These are phyloP conservation scores for Raillietiella orientalis DNA, from an alignment of 2,888 invertebrate species.

Conservation along the genomic window DNA sequence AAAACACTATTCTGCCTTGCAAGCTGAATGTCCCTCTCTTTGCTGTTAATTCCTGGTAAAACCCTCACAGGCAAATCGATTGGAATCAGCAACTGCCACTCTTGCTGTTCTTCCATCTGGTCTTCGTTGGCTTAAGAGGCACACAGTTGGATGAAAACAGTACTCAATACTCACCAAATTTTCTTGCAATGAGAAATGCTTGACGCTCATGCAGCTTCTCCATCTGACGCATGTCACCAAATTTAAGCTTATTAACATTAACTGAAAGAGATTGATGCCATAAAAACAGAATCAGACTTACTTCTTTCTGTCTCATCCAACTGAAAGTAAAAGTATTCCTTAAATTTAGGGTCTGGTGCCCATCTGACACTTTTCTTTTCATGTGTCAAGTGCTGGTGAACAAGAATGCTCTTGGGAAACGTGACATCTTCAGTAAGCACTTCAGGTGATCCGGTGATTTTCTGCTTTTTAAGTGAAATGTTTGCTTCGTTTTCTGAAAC, in stretches of 20 bases:
- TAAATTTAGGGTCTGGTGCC: constrained; percentile 42
- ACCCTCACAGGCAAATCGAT: constrained; percentile 18
- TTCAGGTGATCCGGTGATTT: no score
- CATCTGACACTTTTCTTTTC: constrained; percentile 48
- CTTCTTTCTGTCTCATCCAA: constrained; percentile 69
- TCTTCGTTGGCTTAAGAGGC: no score
- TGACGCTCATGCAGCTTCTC: constrained; percentile 58
- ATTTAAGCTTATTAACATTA: constrained; percentile 57
- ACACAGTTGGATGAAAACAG: no score
- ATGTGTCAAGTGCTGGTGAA: constrained; percentile 25
- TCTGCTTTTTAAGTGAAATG: no score
- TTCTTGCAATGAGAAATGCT: constrained; percentile 39
- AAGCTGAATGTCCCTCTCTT: constrained; percentile 55
- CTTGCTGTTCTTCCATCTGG: constrained; percentile 43
- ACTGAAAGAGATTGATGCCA: constrained; percentile 17
- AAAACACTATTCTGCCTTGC: constrained; percentile 53
- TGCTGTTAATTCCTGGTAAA: constrained; percentile 34
- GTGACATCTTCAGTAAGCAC: no score
- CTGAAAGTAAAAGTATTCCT: constrained; percentile 61
- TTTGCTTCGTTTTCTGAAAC: no score
- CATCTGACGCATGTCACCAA: constrained; percentile 65
- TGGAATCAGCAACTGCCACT: constrained; percentile 34
- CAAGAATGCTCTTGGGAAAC: constrained; percentile 23
- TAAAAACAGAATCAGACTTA: constrained; percentile 6
- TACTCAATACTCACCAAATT: constrained; percentile 23